Conservation (phyloP, 64 coral and sea anemone species). For the Hydrozoanthus tunicans region DNA sequence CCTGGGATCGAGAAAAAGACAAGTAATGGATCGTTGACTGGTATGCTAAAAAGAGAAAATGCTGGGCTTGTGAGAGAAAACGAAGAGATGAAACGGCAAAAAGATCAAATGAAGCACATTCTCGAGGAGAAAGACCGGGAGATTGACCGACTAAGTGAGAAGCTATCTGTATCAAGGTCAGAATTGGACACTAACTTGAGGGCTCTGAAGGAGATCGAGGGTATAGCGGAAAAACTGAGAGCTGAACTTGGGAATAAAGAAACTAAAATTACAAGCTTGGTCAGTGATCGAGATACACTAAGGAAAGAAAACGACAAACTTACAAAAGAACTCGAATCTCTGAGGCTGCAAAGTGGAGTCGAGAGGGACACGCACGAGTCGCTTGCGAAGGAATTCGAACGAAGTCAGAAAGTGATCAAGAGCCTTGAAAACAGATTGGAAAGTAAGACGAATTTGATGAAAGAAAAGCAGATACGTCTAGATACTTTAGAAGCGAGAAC, state of each 20-base stretch:
- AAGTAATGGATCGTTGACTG: slow-evolving; percentile 21
- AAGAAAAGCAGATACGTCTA: slow-evolving; percentile 38
- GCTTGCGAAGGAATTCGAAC: slow-evolving; percentile 20
- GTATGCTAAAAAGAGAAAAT: slow-evolving; percentile 53
- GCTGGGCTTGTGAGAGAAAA: slow-evolving; percentile 46
- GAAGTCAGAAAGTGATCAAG: slow-evolving; percentile 47
- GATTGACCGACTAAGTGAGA: slow-evolving; percentile 27
- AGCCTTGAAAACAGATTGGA: slow-evolving; percentile 49
- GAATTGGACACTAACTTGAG: slow-evolving; percentile 42
- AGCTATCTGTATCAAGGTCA: slow-evolving; percentile 26
- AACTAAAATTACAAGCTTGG: slow-evolving; percentile 20
- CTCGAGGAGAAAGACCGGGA: slow-evolving; percentile 46
- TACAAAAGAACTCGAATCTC: slow-evolving; percentile 20
- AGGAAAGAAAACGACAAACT: slow-evolving; percentile 37
- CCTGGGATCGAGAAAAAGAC: slow-evolving; percentile 8
- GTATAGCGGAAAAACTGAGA: slow-evolving; percentile 55
- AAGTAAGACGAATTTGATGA: slow-evolving; percentile 32
- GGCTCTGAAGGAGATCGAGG: slow-evolving; percentile 49
- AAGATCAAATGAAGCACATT: slow-evolving; percentile 29
- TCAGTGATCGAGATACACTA: slow-evolving; percentile 32
- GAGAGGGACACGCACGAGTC: not conserved
- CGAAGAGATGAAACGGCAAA: slow-evolving; percentile 46
- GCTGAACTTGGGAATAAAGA: slow-evolving; percentile 52
- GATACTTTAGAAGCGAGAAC: slow-evolving; percentile 14
- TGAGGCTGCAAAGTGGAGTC: slow-evolving; percentile 33